Evolutionary conservation across 2,888 invertebrate genomes (phyloP).

Genomic region (Apoda limacodes): DNA sequence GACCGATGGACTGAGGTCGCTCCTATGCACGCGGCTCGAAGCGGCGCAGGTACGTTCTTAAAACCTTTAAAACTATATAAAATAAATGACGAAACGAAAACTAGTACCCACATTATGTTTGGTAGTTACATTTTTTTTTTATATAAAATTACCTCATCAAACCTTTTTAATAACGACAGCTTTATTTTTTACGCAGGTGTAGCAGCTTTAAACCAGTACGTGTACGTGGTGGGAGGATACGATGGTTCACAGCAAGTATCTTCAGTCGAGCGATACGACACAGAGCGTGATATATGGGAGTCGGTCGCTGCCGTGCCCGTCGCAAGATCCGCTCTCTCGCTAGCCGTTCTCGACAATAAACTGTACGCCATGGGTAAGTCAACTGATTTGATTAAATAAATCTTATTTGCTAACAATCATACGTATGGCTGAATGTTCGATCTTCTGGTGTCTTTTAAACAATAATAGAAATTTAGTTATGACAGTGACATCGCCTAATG

Average conservation of each 20-base stretch:
- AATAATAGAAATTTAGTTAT: too few relatives aligned
- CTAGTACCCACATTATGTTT: too few relatives aligned
- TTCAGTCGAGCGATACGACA: conserved; percentile 88
- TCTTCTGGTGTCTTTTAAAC: too few relatives aligned
- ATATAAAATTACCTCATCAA: too few relatives aligned
- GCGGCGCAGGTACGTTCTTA: conserved; percentile 94
- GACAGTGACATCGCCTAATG: too few relatives aligned
- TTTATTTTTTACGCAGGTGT: conserved; percentile 70
- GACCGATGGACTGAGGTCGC: conserved; percentile 88
- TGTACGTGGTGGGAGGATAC: conserved; percentile 96
- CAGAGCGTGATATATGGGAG: conserved; percentile 85
- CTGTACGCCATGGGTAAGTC: conserved; percentile 88
- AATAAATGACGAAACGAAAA: too few relatives aligned
- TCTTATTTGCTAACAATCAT: too few relatives aligned
- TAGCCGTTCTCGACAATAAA: conserved; percentile 87
- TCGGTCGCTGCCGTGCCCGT: conserved; percentile 79
- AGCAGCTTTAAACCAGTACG: conserved; percentile 84
- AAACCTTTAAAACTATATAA: too few relatives aligned
- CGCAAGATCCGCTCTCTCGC: conserved; percentile 88
- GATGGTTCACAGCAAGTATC: conserved; percentile 86
- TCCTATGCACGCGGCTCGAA: conserved; percentile 81
- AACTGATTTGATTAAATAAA: too few relatives aligned
- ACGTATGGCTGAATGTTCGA: too few relatives aligned
- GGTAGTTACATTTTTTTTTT: too few relatives aligned
- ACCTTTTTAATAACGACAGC: not conserved